Conservation (phyloP, 2,888 invertebrate species). For the Escarpia spicata region DNA sequence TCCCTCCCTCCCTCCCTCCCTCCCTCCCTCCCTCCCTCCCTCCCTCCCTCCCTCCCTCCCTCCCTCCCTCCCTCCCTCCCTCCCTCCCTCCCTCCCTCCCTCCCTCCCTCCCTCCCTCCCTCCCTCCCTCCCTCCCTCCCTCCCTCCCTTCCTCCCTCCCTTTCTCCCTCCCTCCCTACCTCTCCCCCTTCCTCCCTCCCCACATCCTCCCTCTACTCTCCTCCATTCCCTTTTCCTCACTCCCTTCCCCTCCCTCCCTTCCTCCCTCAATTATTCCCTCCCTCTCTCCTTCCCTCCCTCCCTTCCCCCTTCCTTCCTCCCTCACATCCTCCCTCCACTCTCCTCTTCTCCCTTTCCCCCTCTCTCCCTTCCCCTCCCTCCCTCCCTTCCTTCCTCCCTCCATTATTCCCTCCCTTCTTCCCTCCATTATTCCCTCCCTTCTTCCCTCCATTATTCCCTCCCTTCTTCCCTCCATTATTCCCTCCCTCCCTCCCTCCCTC, state of each 20-base stretch:
- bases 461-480: background rate
- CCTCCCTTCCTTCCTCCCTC: too few species aligned
- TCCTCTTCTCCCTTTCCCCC: background rate
- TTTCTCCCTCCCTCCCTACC: background rate
- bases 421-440: background rate
- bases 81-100: background rate
- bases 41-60: constrained; percentile 14
- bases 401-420: background rate
- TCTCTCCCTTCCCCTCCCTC: background rate
- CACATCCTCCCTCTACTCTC: too few species aligned
- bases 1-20: constrained; percentile 19
- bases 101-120: background rate
- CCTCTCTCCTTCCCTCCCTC: background rate
- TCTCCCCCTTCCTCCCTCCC: background rate
- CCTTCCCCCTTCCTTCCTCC: background rate
- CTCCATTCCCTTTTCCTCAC: too few species aligned
- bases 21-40: constrained; percentile 26
- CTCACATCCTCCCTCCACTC: too few species aligned
- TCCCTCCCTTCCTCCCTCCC: background rate
- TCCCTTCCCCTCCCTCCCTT: background rate
- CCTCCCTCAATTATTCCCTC: background rate
- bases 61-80: constrained; percentile 20
- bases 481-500: too few species aligned
- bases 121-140: background rate
- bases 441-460: background rate